phyloP scores from a whole-genome alignment of 2,888 invertebrate species.

The Callinectes sapidus region DNA sequence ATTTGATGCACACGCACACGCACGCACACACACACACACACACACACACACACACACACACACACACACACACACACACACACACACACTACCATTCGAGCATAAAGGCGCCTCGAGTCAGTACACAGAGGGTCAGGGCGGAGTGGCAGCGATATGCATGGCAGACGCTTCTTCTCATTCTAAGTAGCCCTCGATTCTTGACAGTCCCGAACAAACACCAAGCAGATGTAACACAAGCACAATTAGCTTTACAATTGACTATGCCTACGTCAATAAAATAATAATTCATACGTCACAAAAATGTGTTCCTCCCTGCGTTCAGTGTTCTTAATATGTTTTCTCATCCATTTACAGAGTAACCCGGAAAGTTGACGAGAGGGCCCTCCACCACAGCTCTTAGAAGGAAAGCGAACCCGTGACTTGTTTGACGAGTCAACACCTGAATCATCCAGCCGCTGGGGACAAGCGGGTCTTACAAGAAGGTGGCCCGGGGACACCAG shows the following conservation, averaged over 20 bases:
- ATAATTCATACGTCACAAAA: background rate
- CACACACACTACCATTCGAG: background rate
- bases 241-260: background rate
- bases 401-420: constrained; percentile 29
- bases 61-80: constrained; percentile 25
- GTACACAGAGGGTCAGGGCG: background rate
- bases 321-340: constrained; percentile 35
- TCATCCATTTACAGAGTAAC: constrained; percentile 47
- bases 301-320: background rate
- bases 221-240: background rate
- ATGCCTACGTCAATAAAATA: background rate
- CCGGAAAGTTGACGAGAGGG: constrained; percentile 40
- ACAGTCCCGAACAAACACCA: background rate
- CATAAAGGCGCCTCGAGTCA: background rate
- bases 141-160: background rate
- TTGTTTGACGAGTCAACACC: constrained; percentile 33
- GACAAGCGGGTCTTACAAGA: background rate
- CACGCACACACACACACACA: background rate
- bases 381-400: constrained; percentile 12
- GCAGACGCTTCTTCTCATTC: background rate
- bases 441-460: constrained; percentile 6
- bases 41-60: constrained; percentile 19
- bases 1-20: background rate
- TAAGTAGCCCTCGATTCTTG: background rate
- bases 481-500: background rate